Conservation (phyloP, 2,888 invertebrate species). For the Rhabditoides inermis region DNA sequence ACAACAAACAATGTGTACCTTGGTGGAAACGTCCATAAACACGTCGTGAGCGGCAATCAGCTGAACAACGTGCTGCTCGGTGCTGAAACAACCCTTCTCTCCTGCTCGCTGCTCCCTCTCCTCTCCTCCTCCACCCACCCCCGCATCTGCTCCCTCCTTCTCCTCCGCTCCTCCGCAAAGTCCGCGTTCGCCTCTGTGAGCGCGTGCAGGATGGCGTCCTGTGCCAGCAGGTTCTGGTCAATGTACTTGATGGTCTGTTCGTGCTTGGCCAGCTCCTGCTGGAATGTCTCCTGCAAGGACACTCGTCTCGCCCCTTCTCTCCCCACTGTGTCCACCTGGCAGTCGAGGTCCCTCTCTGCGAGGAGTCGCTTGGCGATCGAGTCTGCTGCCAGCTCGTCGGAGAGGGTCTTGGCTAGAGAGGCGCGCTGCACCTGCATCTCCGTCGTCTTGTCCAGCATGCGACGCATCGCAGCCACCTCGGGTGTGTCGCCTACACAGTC, state of each 20-base stretch:
- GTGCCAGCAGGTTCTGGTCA: constrained; percentile 81
- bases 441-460: constrained; percentile 76
- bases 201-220: constrained; percentile 80
- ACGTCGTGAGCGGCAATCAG: constrained; percentile 78
- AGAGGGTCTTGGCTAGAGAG: constrained; percentile 68
- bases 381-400: constrained; percentile 71
- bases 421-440: constrained; percentile 85
- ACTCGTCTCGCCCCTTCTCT: background rate
- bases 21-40: constrained; percentile 80
- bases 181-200: constrained; percentile 73
- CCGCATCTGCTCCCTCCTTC: constrained; percentile 10
- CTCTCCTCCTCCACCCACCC: constrained; percentile 7
- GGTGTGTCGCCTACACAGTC: constrained; percentile 51
- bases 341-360: constrained; percentile 59
- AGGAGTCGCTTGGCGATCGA: constrained; percentile 81
- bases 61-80: constrained; percentile 61
- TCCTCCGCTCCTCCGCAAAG: constrained; percentile 35
- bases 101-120: too few relatives aligned
- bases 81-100: too few relatives aligned
- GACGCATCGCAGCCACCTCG: constrained; percentile 65
- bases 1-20: too few relatives aligned
- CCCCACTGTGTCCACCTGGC: constrained; percentile 7
- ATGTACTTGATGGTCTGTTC: constrained; percentile 63
- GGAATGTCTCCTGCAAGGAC: constrained; percentile 61
- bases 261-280: constrained; percentile 78